Evolutionary conservation across 2,888 invertebrate species (phyloP), one percentile per base, ranked within the genome.

Genomic region (Nomada ferruginata): DNA sequence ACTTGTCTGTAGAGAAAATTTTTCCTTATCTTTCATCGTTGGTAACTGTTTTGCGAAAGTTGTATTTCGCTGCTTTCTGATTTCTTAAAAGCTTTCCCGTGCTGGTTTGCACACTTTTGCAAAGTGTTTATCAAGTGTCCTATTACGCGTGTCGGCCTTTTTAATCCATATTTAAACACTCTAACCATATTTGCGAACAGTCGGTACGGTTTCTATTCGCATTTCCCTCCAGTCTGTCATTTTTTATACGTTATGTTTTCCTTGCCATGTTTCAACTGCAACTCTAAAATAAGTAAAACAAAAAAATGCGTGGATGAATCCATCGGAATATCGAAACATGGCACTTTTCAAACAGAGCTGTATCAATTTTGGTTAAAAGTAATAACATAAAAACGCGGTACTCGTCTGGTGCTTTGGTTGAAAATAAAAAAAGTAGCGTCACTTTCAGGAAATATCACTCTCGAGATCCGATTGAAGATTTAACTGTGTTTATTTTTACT

Each of bases 151-250:
- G 47, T 70, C 44, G 9, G 44, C 18, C 52, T 72, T 77, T 77
- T 72, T 72, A 77, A 77, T 64, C 60, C 70, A 4, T 57, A 36
- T 52, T 71, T 50, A 15, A 26, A 42, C 42, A 23, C 3, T 11
- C 29, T 29, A 11, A 11, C 36, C 5, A 0, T 20, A 0, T 13
- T 36, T 18, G 3, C 42, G 26, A 4, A 11, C 36, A 36, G 26
- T 18, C 29, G 15, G 2, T 11, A 26, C 11, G 18, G 29, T 26
- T 64, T 26, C n/a, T 23, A 26, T n/a, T 65, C n/a, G 7, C 64
- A 13, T 15, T 65, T 59, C 29, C 29, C 18, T 36, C 26, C 1
- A 7, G n/a, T 50, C 29, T 64, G 11, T 10, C 2, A 65, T 65
- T 50, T 65, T 50, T 50, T 2, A 18, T 1, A 29, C n/a, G 5